These are phyloP conservation scores for Lithobates sylvaticus DNA, from an alignment of 2,797 vertebrate species.

Conservation along the genomic window DNA sequence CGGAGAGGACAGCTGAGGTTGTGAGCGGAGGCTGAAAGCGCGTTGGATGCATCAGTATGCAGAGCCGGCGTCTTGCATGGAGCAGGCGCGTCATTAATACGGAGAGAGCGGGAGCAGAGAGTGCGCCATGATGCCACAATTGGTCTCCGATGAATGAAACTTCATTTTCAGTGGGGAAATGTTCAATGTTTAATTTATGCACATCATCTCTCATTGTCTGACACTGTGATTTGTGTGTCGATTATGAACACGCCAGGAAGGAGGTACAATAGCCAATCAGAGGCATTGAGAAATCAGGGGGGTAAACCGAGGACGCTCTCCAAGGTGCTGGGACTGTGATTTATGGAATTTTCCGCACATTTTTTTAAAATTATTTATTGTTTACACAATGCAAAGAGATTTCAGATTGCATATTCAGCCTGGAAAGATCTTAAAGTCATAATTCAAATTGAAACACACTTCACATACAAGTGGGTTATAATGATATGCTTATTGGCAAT, in stretches of 20 bases:
- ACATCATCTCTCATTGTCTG: conserved; percentile 55
- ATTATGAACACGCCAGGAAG: conserved; percentile 41
- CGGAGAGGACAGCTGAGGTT: conserved; percentile 24
- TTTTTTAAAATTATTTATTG: not conserved
- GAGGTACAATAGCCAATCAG: conserved; percentile 55
- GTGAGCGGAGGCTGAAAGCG: not conserved
- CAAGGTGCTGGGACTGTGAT: conserved; percentile 9
- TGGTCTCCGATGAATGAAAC: conserved; percentile 52
- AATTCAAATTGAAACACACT: not conserved
- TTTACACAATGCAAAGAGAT: not conserved
- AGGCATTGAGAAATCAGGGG: conserved; percentile 35
- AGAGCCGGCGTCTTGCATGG: not conserved
- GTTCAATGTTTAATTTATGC: conserved; percentile 45
- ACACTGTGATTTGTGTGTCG: conserved; percentile 51
- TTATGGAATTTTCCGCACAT: conserved; percentile 22
- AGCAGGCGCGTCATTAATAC: conserved; percentile 12
- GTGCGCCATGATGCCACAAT: conserved; percentile 15
- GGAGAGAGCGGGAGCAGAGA: conserved; percentile 25
- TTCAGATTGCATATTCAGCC: not conserved
- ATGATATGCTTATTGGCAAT: too few relatives aligned
- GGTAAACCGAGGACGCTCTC: conserved; percentile 32
- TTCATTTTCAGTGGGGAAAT: conserved; percentile 29
- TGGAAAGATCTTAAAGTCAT: not conserved
- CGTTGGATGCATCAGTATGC: conserved; percentile 27
- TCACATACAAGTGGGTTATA: too few relatives aligned